Percentiles rank a stretch among this genome's conserved stretches.
Conservation (phyloP, 2,797 vertebrate genomes). For the Notolepis coatsorum region DNA sequence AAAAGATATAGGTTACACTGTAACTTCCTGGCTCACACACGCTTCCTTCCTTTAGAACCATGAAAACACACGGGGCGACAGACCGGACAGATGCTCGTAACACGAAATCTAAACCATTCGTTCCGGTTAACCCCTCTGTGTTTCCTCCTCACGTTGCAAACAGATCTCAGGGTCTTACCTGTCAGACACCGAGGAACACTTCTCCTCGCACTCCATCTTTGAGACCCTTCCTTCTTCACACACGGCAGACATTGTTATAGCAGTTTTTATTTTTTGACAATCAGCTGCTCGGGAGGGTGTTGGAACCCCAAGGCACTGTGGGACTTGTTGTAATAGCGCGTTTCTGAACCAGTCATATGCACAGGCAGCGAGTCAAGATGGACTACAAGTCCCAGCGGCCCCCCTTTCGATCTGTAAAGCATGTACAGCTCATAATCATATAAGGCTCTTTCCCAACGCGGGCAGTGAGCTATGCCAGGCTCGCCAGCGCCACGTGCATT, state of each 20-base stretch:
- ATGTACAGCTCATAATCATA: conserved; percentile 19
- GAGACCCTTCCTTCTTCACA: conserved; percentile 64
- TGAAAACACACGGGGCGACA: conserved; percentile 29
- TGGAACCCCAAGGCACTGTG: conserved; percentile 52
- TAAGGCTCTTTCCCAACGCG: conserved; percentile 20
- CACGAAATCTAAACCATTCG: neutral
- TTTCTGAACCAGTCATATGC: fast-evolving
- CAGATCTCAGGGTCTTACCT: conserved; percentile 67
- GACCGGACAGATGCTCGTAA: conserved; percentile 43
- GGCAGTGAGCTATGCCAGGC: neutral
- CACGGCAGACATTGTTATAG: conserved; percentile 66
- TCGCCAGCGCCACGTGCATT: no score
- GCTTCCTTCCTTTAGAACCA: conserved; percentile 14
- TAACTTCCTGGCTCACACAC: conserved; percentile 15
- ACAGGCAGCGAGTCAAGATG: fast-evolving
- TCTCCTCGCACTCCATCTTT: conserved; percentile 80
- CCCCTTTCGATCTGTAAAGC: conserved; percentile 4
- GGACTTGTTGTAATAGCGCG: conserved; percentile 59
- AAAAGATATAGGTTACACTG: neutral
- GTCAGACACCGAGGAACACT: conserved; percentile 55
- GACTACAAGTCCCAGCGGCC: conserved; percentile 70
- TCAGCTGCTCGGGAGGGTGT: conserved; percentile 60
- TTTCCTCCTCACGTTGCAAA: no score
- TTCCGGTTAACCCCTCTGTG: neutral
- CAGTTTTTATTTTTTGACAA: conserved; percentile 68